Conservation (phyloP, 2,888 invertebrate species). For the Campopleginae sp. region DNA sequence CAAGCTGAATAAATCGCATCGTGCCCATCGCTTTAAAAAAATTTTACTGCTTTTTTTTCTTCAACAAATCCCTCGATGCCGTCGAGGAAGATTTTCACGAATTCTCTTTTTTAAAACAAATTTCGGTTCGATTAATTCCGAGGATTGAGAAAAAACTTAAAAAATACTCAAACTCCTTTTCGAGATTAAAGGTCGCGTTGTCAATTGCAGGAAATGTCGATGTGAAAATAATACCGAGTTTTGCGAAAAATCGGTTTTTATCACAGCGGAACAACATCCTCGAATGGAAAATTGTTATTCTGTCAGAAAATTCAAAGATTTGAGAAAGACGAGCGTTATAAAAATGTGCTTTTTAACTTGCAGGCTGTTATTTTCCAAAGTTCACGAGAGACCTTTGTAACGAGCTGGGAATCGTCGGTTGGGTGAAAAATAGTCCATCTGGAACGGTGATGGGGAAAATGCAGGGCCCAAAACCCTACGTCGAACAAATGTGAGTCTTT, state of each 20-base stretch:
- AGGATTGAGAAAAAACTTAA: background rate
- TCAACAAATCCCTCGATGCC: background rate
- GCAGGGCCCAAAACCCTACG: slow-evolving; percentile 91
- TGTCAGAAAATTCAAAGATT: background rate
- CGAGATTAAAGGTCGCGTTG: background rate
- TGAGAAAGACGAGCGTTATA: background rate
- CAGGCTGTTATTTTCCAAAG: slow-evolving; percentile 95
- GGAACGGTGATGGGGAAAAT: slow-evolving; percentile 96
- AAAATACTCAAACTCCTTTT: background rate
- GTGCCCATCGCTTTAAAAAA: background rate
- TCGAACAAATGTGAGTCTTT: slow-evolving; percentile 92
- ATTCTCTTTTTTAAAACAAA: background rate
- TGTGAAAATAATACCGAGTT: background rate
- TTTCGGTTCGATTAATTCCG: background rate
- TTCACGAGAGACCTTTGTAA: slow-evolving; percentile 92
- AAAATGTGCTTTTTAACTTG: background rate
- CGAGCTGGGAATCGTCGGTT: slow-evolving; percentile 91
- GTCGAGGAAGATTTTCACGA: background rate
- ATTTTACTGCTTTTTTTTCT: background rate
- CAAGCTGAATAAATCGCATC: background rate
- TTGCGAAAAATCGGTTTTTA: background rate
- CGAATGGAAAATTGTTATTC: slow-evolving; percentile 9
- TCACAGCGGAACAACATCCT: background rate
- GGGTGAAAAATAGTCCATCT: slow-evolving; percentile 95
- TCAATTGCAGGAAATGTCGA: background rate